Conservation (phyloP, 1,140 invertebrate genomes). For the Dysdera silvatica region DNA sequence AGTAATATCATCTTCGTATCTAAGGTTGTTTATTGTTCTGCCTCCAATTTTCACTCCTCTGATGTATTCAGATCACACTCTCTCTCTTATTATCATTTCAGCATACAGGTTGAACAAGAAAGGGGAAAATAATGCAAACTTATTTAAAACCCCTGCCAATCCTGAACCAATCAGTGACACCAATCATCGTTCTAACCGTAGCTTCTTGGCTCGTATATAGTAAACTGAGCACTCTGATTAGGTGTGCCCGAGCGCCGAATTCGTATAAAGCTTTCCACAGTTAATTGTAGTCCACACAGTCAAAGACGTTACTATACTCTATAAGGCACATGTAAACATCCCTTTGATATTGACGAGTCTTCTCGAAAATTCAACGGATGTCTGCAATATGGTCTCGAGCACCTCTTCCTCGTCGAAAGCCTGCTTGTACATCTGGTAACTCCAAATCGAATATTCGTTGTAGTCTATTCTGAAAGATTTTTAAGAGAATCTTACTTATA, state of each 20-base stretch:
- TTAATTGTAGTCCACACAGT: background rate
- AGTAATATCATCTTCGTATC: too few species aligned
- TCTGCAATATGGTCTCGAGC: background rate
- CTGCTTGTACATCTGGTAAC: background rate
- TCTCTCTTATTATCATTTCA: too few species aligned
- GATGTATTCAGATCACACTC: too few species aligned
- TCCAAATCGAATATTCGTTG: background rate
- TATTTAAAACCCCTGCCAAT: too few species aligned
- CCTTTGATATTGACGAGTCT: background rate
- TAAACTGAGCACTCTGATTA: background rate
- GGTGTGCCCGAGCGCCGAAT: background rate
- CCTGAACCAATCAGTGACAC: background rate
- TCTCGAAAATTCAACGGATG: background rate
- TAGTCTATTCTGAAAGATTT: background rate
- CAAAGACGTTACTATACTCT: background rate
- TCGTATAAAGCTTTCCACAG: background rate
- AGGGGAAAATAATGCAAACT: too few species aligned
- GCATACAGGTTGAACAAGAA: too few species aligned
- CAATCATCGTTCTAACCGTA: background rate
- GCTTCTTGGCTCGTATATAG: background rate
- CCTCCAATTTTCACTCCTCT: too few species aligned
- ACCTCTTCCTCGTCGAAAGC: background rate
- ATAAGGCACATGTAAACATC: background rate
- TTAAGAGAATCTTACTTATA: background rate
- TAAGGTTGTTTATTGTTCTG: too few species aligned